These are phyloP conservation scores for Phaedon cochleariae DNA, from an alignment of 2,888 invertebrate genomes.

Conservation along the genomic window DNA sequence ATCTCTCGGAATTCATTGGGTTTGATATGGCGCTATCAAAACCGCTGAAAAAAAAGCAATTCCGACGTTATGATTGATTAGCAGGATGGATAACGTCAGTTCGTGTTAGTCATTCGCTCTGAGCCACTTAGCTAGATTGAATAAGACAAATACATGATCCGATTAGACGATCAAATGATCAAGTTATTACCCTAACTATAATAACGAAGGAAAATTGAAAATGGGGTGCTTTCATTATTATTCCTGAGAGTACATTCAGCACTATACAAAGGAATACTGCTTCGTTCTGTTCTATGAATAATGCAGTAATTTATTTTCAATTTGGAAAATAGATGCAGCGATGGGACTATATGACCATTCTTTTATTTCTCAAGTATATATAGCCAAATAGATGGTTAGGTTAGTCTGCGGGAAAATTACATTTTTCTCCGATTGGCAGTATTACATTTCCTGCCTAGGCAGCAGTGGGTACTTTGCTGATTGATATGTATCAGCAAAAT, in stretches of 20 bases:
- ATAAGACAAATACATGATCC: conserved; percentile 19
- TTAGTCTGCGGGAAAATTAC: too few relatives aligned
- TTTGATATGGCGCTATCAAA: conserved; percentile 9
- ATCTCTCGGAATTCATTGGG: not conserved
- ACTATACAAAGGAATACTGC: too few relatives aligned
- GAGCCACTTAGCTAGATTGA: conserved; percentile 15
- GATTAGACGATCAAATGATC: conserved; percentile 7
- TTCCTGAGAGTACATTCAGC: not conserved
- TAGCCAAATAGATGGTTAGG: too few relatives aligned
- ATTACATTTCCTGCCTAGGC: too few relatives aligned
- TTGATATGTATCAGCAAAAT: too few relatives aligned
- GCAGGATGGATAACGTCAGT: conserved; percentile 6
- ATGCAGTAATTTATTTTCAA: not conserved
- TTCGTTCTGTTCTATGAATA: too few relatives aligned
- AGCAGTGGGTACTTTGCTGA: too few relatives aligned
- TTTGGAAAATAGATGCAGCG: too few relatives aligned
- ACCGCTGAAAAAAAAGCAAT: conserved; percentile 7
- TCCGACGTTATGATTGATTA: conserved; percentile 19
- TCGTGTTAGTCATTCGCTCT: conserved; percentile 15
- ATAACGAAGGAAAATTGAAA: not conserved
- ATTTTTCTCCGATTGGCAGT: too few relatives aligned
- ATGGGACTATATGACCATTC: too few relatives aligned
- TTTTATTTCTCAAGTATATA: too few relatives aligned
- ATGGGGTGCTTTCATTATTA: not conserved
- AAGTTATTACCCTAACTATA: conserved; percentile 11